A percentile compares a stretch with the other conserved stretches of the same genome.
Evolutionary conservation across 2,888 invertebrate genomes (phyloP).

Genomic region (Melipona beecheii): DNA sequence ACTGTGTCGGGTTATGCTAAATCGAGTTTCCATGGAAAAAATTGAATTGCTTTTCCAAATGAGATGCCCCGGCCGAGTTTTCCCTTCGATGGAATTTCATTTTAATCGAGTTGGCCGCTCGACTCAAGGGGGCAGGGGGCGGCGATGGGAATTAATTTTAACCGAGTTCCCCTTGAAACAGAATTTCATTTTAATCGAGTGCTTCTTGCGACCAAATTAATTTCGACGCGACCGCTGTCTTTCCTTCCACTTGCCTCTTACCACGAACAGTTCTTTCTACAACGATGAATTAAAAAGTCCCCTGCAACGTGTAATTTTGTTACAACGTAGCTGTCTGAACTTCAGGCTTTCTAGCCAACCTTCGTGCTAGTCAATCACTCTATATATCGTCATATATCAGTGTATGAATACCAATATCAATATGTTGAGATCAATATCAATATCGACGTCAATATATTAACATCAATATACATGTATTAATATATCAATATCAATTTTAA

Average conservation of each 20-base stretch:
- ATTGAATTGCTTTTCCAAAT: neutral
- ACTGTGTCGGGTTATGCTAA: constrained; percentile 2
- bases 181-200: constrained; percentile 15
- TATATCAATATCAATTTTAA: too few relatives aligned
- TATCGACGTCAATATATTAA: too few relatives aligned
- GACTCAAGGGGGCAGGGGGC: too few relatives aligned
- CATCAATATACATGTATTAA: too few relatives aligned
- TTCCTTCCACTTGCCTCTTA: too few relatives aligned
- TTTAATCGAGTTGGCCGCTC: constrained; percentile 25
- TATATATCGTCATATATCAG: too few relatives aligned
- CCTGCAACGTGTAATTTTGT: neutral
- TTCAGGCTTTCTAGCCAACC: neutral
- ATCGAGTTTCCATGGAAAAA: constrained; percentile 14
- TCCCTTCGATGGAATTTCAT: constrained; percentile 27
- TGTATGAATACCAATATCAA: too few relatives aligned
- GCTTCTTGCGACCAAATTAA: neutral
- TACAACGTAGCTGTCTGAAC: neutral
- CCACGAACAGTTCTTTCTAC: neutral
- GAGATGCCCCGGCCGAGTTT: neutral
- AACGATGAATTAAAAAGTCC: neutral
- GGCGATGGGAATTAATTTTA: constrained; percentile 11
- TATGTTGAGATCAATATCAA: too few relatives aligned
- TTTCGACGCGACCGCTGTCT: neutral
- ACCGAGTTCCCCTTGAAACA: neutral
- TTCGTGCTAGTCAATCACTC: neutral